Percentiles rank a stretch among this genome's conserved stretches.
Conservation (phyloP, 2,113 vertebrate genomes). For the Tor tambroides region DNA sequence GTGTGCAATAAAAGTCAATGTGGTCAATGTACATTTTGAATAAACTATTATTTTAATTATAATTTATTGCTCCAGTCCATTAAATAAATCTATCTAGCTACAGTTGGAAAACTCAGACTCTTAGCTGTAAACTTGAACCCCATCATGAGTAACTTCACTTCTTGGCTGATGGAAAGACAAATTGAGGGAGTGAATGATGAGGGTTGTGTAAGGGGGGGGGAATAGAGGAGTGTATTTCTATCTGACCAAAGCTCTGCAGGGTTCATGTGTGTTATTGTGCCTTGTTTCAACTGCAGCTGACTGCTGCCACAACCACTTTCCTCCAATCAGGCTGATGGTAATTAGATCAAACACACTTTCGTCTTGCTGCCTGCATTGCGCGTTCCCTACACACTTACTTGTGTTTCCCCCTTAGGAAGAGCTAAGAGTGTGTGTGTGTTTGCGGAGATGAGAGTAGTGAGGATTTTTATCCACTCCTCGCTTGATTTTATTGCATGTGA, state of each 20-base stretch:
- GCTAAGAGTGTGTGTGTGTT: background rate
- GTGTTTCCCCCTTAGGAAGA: slow-evolving; percentile 6
- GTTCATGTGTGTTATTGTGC: slow-evolving; percentile 52
- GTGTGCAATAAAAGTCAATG: too few relatives aligned
- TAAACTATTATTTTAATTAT: too few relatives aligned
- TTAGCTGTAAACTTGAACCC: slow-evolving; percentile 8
- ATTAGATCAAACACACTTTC: slow-evolving; percentile 58
- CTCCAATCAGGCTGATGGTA: slow-evolving; percentile 53
- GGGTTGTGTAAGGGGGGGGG: background rate
- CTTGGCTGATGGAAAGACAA: slow-evolving; percentile 13
- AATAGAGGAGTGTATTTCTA: background rate
- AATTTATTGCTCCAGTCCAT: too few relatives aligned
- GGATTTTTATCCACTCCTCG: slow-evolving; percentile 30
- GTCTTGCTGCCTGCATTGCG: slow-evolving; percentile 5
- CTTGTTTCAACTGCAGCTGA: slow-evolving; percentile 54
- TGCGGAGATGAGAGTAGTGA: background rate
- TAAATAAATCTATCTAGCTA: too few relatives aligned
- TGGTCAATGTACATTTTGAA: too few relatives aligned
- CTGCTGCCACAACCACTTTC: slow-evolving; percentile 59
- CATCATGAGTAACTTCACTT: slow-evolving; percentile 7
- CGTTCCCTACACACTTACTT: slow-evolving; percentile 29
- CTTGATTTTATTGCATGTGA: slow-evolving; percentile 37
- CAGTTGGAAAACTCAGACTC: too few relatives aligned
- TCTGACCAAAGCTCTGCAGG: background rate
- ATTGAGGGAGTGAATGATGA: background rate